Conservation (phyloP, 2,888 invertebrate species). For the Phaedon cochleariae region DNA sequence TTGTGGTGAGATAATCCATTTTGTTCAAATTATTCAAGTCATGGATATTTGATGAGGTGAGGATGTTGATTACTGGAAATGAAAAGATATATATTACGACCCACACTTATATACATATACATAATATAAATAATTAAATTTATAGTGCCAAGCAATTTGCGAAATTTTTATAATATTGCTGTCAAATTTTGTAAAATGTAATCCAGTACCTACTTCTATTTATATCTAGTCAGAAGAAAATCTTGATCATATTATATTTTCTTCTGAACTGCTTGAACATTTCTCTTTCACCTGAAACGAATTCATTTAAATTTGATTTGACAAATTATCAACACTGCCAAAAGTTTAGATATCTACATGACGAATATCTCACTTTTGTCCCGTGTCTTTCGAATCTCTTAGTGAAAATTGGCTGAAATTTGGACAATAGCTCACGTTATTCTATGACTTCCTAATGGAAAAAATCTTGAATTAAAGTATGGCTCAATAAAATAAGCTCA, state of each 20-base stretch:
- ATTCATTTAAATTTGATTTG: too few species aligned
- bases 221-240: too few species aligned
- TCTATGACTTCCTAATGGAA: too few species aligned
- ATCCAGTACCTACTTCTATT: neutral
- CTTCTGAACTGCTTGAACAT: neutral
- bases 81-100: slow-evolving; percentile 3
- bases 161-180: slow-evolving; percentile 15
- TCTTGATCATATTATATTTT: neutral
- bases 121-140: slow-evolving; percentile 5
- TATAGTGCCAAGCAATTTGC: slow-evolving; percentile 15
- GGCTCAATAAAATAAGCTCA: too few species aligned
- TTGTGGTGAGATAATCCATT: neutral
- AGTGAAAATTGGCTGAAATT: too few species aligned
- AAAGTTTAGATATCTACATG: neutral
- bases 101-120: neutral
- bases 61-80: neutral
- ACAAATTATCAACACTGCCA: neutral
- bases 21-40: too few species aligned
- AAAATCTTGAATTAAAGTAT: too few species aligned
- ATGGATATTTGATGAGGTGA: too few species aligned
- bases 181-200: slow-evolving; percentile 14
- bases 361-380: too few species aligned
- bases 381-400: too few species aligned
- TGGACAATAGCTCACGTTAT: too few species aligned
- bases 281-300: too few species aligned